Percentiles rank a stretch among this genome's conserved stretches.
These are phyloP conservation scores for Coronaproctus castanopsis DNA, from an alignment of 2,888 invertebrate species.

Conservation along the genomic window DNA sequence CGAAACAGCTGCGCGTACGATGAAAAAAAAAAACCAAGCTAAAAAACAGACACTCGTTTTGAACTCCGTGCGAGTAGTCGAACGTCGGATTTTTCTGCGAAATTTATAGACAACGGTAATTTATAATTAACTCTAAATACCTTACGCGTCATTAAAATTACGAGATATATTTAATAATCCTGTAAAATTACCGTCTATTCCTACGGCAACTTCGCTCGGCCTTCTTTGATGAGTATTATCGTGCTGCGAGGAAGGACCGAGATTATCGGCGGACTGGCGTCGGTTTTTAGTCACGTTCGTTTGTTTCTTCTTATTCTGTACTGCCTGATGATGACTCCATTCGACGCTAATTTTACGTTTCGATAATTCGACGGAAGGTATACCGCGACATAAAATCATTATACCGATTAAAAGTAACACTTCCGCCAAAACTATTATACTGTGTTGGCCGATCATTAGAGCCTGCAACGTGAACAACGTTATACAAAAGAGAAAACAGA, in stretches of 20 bases:
- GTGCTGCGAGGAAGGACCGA: slow-evolving; percentile 32
- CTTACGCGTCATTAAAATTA: too few species aligned
- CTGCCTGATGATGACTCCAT: slow-evolving; percentile 21
- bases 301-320: slow-evolving; percentile 23
- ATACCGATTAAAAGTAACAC: slow-evolving; percentile 25
- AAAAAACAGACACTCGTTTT: too few species aligned
- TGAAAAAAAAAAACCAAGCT: too few species aligned
- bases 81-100: too few species aligned
- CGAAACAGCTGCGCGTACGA: too few species aligned
- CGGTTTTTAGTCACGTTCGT: slow-evolving; percentile 10
- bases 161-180: too few species aligned
- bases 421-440: slow-evolving; percentile 24
- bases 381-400: slow-evolving; percentile 31
- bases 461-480: slow-evolving; percentile 15
- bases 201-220: slow-evolving; percentile 42
- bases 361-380: slow-evolving; percentile 26
- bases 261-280: slow-evolving; percentile 34
- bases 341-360: slow-evolving; percentile 18
- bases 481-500: background rate
- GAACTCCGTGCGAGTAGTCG: too few species aligned
- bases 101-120: too few species aligned
- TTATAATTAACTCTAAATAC: too few species aligned
- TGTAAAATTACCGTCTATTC: slow-evolving; percentile 12
- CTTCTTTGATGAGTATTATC: slow-evolving; percentile 37
- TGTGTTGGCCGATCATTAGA: slow-evolving; percentile 24